phyloP scores from a whole-genome alignment of 2,113 vertebrate species.

The Mixornis gularis region DNA sequence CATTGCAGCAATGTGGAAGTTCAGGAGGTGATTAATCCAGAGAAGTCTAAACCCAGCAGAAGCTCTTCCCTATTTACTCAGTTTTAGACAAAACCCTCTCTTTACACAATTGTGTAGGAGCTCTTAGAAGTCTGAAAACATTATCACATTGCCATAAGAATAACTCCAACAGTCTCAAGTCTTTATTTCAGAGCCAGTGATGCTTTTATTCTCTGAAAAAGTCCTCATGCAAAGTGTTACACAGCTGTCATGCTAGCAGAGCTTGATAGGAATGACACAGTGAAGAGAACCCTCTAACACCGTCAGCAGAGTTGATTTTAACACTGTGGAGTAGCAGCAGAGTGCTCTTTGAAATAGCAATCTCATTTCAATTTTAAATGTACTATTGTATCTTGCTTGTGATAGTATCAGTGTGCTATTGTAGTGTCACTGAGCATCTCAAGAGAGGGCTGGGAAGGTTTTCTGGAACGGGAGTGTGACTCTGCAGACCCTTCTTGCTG shows the following conservation, averaged over 20 bases:
- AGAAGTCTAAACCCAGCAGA: not conserved
- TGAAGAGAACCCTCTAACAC: not conserved
- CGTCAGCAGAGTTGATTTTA: not conserved
- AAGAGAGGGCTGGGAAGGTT: not conserved
- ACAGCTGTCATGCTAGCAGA: not conserved
- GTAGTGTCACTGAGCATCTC: not conserved
- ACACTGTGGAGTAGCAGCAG: not conserved
- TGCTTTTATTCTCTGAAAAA: not conserved
- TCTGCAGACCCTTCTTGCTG: fast-evolving
- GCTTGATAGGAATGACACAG: not conserved
- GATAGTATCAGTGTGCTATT: not conserved
- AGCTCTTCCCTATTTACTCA: not conserved
- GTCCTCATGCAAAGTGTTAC: not conserved
- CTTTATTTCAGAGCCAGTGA: not conserved
- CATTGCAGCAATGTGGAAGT: not conserved
- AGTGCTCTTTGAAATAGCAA: not conserved
- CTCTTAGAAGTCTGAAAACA: not conserved
- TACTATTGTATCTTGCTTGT: not conserved
- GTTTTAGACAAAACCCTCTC: not conserved
- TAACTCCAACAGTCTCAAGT: not conserved
- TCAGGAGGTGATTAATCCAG: not conserved
- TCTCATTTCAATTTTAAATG: not conserved
- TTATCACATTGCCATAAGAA: not conserved
- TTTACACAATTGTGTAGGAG: not conserved
- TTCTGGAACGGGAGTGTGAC: not conserved